phyloP scores from a whole-genome alignment of 2,888 invertebrate genomes.

The Orthosia gothica region DNA sequence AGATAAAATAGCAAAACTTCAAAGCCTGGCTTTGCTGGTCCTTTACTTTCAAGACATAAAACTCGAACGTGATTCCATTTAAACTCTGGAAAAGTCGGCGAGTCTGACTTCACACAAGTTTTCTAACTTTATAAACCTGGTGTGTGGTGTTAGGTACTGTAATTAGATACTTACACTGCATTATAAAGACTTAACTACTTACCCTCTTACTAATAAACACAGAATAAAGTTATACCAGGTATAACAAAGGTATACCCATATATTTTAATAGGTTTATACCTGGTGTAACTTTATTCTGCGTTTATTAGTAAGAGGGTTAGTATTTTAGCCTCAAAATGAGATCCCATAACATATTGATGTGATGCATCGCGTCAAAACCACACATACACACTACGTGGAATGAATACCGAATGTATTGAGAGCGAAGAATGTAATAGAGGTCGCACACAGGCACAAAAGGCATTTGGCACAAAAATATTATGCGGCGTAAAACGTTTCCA shows the following conservation, averaged over 20 bases:
- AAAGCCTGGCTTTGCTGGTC: background rate
- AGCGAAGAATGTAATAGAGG: slow-evolving; percentile 25
- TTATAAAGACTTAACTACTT: background rate
- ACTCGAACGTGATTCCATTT: slow-evolving; percentile 15
- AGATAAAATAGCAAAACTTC: background rate
- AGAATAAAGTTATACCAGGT: too few species aligned
- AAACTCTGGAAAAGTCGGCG: slow-evolving; percentile 1
- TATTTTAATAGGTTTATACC: too few species aligned
- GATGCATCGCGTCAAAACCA: slow-evolving; percentile 25
- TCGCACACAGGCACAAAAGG: background rate
- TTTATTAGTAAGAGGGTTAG: too few species aligned
- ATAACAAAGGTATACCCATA: too few species aligned
- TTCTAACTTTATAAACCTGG: background rate
- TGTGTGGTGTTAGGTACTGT: background rate
- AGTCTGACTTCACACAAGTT: background rate
- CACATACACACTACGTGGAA: slow-evolving; percentile 4
- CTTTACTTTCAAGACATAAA: slow-evolving; percentile 4
- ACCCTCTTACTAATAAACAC: too few species aligned
- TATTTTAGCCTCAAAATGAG: slow-evolving; percentile 15
- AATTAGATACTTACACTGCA: background rate
- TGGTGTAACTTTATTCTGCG: too few species aligned
- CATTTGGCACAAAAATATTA: slow-evolving; percentile 5
- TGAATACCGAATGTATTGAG: slow-evolving; percentile 20
- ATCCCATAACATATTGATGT: slow-evolving; percentile 12
- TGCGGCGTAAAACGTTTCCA: background rate